Evolutionary conservation across 2,888 invertebrate species (phyloP), one percentile per base, ranked within the genome.

Genomic region (Trichopria drosophilae): DNA sequence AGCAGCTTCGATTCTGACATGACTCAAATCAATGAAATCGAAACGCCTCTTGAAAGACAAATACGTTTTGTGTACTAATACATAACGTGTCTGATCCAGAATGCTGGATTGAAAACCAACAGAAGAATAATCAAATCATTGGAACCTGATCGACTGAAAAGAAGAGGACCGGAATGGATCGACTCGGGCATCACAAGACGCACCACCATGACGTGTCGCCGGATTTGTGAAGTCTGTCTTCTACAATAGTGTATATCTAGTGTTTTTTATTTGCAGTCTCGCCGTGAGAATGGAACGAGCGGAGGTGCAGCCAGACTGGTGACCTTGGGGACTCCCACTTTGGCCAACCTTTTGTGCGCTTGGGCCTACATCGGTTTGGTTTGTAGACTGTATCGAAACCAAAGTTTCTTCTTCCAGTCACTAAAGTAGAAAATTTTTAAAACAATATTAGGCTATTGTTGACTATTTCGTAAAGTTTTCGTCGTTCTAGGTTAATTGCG

Each of bases 1-100:
- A 80, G 79, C 71, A 83, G 83, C 64, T 71, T 86, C 71, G 82
- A 85, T 76, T 79, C 77, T 67, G 85, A 85, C 75, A 84, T 86
- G 79, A 79, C 78, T 62, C 80, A 84, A 73, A 75, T 85, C 68
- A 82, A 81, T 67, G 78, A 77, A 71, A 79, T 84, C 59, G 84
- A 83, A 63, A 59, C 63, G 57, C 69, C 73, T 15, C 55, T 75
- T 28, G 69, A 69, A 65, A 80, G 80, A 65, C 77, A 74, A 73
- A 63, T n/a, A n/a, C n/a, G n/a, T n/a, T 51, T 46, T 12, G 13
- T 19, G 10, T 2, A 15, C 3, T 15, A 2, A 6, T 18, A 41
- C 35, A 9, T 31, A 28, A 34, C 43, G 13, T 35, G n/a, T n/a
- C n/a, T n/a, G n/a, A n/a, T n/a, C n/a, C n/a, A n/a, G n/a, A n/a